Evolutionary conservation across 2,888 invertebrate species (phyloP), one percentile per base, ranked within the genome.

Genomic region (Acronicta alni): DNA sequence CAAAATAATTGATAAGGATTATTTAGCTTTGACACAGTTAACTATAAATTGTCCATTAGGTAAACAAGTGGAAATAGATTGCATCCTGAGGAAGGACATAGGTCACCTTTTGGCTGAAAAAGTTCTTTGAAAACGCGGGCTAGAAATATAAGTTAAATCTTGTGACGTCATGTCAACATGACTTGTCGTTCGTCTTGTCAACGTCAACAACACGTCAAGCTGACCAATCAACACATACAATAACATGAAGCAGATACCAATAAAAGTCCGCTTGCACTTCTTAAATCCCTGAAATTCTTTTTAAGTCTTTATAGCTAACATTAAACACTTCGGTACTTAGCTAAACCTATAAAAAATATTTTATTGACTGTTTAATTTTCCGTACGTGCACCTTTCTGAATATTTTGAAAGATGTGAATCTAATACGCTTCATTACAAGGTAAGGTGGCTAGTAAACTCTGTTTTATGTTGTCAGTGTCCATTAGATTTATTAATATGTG

Each of bases 361-460:
- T 83, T 75, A 84, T 75, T 65, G 67, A 42, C 64, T 57, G 65
- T 77, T 68, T 76, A 77, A 73, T 69, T 65, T 66, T 71, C 43
- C 43, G 38, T 41, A n/a, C 46, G 41, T 63, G 43, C 30, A 51
- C 39, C 37, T 67, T 74, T 68, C 60, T 72, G 71, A 67, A 75
- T 76, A 73, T 73, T 74, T 77, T 69, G 64, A 70, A 74, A 77
- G 51, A 55, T 67, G 51, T 48, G 55, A 61, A 64, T 73, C 69
- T 63, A 67, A 75, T 75, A 68, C 67, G 54, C 61, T 68, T 68
- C 69, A 70, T 49, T 66, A 72, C 67, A 81, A 80, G 77, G 79
- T 71, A 66, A 73, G 57, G 60, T 53, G 48, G 56, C 49, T 61
- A 67, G 79, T 82, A 81, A 84, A 83, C 51, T 58, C 30, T 38